Evolutionary conservation across 2,113 vertebrate genomes (phyloP), one percentile per base, ranked within the genome.

Genomic region (Motacilla alba): DNA sequence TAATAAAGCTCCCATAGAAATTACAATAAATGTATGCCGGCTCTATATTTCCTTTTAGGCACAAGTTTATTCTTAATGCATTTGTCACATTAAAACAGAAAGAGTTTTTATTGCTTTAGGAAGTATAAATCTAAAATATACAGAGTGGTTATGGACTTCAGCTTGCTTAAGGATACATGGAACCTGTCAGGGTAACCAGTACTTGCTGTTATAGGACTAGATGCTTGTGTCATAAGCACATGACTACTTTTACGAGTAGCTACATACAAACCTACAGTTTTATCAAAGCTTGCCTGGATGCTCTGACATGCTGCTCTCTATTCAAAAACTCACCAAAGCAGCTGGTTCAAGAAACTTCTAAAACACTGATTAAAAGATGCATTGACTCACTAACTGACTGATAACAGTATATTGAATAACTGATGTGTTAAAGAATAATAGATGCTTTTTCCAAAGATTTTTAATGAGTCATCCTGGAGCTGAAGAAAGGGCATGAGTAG

Each of bases 211-310:
- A 4, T 0, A 64, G 28, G 24, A 37, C 15, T 81, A 59, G 39
- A 31, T 44, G 14, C 10, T n/a, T 76, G 19, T 46, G 44, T 19
- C n/a, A 55, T 3, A 2, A 46, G 58, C 21, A 41, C 46, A 43
- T 1, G 1, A 12, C n/a, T 6, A 46, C 2, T 64, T 58, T 33
- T 12, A 39, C 1, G 1, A 53, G 41, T 22, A 59, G 28, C 35
- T 63, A 80, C 35, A 35, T 7, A 35, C 35, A 35, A 35, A 35
- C 59, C 27, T 73, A 15, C 24, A 39, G 52, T 24, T 62, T 72
- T 60, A 44, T 33, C 31, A 64, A 73, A 52, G 44, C 9, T 64
- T 83, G 23, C 10, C 37, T 49, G 68, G 47, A 46, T 60, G 21
- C 3, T 43, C 3, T 27, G 26, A 46, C 46, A 46, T 3, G 1